These are phyloP conservation scores for Helicolenus hilgendorfi DNA, from an alignment of 2,797 vertebrate genomes.

Conservation along the genomic window DNA sequence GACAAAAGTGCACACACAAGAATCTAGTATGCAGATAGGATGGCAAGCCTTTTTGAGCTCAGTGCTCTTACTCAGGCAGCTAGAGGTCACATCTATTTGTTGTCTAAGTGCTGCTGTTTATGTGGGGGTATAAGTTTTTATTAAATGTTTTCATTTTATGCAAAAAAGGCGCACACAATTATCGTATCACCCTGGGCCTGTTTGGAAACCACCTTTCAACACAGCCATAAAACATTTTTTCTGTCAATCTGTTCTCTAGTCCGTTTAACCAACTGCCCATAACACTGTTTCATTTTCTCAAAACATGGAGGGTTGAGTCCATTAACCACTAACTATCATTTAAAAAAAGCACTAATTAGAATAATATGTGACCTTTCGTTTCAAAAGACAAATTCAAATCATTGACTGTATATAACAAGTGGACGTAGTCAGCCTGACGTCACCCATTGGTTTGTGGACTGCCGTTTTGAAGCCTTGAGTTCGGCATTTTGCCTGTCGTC, in stretches of 20 bases:
- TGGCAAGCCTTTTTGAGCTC: neutral
- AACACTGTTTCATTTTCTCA: neutral
- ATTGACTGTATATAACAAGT: too few relatives aligned
- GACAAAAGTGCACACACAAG: neutral
- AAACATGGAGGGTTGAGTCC: neutral
- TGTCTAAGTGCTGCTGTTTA: neutral
- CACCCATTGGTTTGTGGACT: too few relatives aligned
- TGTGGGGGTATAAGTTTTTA: neutral
- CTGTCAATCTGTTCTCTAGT: neutral
- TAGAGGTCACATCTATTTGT: neutral
- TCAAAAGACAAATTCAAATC: neutral
- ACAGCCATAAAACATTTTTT: neutral
- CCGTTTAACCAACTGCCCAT: neutral
- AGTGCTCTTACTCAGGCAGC: neutral
- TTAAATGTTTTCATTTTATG: neutral
- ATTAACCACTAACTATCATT: neutral
- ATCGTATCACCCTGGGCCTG: neutral
- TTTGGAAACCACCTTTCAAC: neutral
- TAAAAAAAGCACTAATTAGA: neutral
- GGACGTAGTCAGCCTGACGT: too few relatives aligned
- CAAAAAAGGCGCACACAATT: neutral
- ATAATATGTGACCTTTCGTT: neutral
- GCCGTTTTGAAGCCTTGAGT: too few relatives aligned
- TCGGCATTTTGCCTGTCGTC: too few relatives aligned
- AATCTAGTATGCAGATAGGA: neutral